Evolutionary conservation across 92 coral and sea anemone genomes (phyloP).

Genomic region (Epizoanthus fatuus): DNA sequence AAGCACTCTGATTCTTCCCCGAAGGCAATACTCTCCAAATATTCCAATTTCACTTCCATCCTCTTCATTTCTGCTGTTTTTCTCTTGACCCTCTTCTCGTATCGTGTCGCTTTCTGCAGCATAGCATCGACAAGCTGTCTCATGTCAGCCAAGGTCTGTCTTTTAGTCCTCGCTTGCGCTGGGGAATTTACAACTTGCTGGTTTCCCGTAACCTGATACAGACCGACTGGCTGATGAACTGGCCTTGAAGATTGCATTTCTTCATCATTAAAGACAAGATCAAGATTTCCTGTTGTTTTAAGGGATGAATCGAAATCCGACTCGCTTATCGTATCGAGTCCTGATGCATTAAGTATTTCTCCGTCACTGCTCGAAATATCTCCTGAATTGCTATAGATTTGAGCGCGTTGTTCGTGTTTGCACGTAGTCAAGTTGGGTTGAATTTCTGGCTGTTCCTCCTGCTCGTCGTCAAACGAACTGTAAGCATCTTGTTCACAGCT

Average conservation of each 20-base stretch:
- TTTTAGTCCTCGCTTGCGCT: background rate
- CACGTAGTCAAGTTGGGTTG: background rate
- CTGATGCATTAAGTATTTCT: slow-evolving; percentile 38
- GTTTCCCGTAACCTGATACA: slow-evolving; percentile 11
- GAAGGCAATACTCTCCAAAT: slow-evolving; percentile 85
- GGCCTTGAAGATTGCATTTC: background rate
- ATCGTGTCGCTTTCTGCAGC: slow-evolving; percentile 59
- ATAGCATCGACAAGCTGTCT: slow-evolving; percentile 71
- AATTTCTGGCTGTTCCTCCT: background rate
- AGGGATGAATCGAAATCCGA: slow-evolving; percentile 33
- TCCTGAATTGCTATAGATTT: background rate
- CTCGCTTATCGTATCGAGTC: slow-evolving; percentile 21
- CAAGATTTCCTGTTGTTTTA: slow-evolving; percentile 4
- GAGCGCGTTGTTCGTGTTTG: background rate
- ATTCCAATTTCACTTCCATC: slow-evolving; percentile 80
- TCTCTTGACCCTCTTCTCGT: slow-evolving; percentile 67
- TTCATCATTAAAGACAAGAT: background rate
- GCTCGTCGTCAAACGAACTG: background rate
- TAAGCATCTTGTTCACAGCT: background rate
- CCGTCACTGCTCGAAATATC: slow-evolving; percentile 40
- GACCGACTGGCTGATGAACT: background rate
- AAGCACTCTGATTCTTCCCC: slow-evolving; percentile 92
- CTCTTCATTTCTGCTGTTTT: slow-evolving; percentile 71
- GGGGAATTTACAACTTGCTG: background rate
- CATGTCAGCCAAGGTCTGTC: slow-evolving; percentile 59